Base-by-base conservation (phyloP, 2,888 invertebrate species). In the Drosophila atripex region DNA sequence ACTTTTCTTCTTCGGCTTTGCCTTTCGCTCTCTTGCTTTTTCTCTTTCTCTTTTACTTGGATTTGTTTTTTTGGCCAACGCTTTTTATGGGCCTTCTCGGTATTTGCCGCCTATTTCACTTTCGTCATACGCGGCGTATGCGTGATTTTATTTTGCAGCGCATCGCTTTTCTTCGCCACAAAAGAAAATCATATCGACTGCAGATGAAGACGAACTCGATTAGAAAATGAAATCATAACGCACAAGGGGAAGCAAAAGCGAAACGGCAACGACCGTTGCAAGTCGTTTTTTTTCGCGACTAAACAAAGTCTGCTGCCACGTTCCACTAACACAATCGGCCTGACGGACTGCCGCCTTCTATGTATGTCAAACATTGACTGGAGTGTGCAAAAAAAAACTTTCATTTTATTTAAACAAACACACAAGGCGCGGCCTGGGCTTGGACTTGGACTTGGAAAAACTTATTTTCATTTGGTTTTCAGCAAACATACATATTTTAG, bases 321-420 rank as follows among this genome's bases (percentile, higher is more conserved):
- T 55, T 61, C 64, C 64, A 64, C 64, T 64, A 64, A 64, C 65
- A 53, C 46, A 53, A 55, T 49, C 66, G 50, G 45, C 77, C 50
- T 35, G 77, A 74, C 61, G 49, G 77, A 46, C 68, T 46, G 71
- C 75, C 74, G 73, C 69, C 76, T 78, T 75, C 74, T 59, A 86
- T 84, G 84, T 84, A 71, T 84, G 84, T 86, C 86, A 83, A 85
- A 80, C 82, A 78, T 83, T 83, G 77, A 73, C 83, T 74, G 66
- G 53, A 57, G 60, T 61, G 60, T 56, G 60, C 60, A 61, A 69
- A 75, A 86, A 32, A 79, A 80, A 84, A 84, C 84, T 84, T 84
- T 84, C 84, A 84, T 84, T 84, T 84, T 86, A 86, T 86, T 83
- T 80, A 75, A 86, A 70, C 83, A 84, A 84, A 83, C 71, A 70